Base-by-base conservation (phyloP, 1,140 invertebrate genomes). In the Caenorhabditis latens region DNA sequence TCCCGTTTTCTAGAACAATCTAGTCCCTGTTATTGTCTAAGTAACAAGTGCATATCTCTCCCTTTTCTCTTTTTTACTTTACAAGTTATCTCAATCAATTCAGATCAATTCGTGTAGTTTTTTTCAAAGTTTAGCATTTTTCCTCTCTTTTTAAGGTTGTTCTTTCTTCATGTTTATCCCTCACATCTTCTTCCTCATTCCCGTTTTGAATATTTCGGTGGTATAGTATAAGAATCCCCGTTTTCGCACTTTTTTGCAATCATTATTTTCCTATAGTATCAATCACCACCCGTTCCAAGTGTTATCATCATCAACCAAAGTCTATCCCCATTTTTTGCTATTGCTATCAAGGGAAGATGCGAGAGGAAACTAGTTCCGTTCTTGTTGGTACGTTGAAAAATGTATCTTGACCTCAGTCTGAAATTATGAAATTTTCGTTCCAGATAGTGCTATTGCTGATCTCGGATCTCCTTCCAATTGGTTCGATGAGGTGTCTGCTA, bases 401-500 rank as follows among this genome's bases (percentile, higher is more conserved):
- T 32, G 7, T 40, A 7, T 40, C 32, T 63, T 4, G 7, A 11
- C 1, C 14, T 32, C 3, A n/a, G 7, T 32, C 11, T 43, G 3
- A 46, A 71, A 6, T n/a, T 16, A 71, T 43, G 0, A 19, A 71
- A 43, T 32, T 4, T 43, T 79, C 32, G 32, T 32, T 67, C 32
- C 71, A 79, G 71, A 79, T 24, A 79, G 71, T 50, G 71, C 71
- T 24, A 79, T 79, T 24, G 71, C 71, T 24, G 71, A 79, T 50
- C 46, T 79, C 14, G 71, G 71, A 21, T 79, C 71, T 50, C 71
- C 71, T 32, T 43, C 71, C 4, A 79, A 79, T 50, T 79, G 71
- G 71, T 79, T 79, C 46, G 71, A 79, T 50, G 40, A 48, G 11
- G 19, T n/a, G 19, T 48, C 71, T n/a, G 16, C 71, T 19, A 79